phyloP scores from a whole-genome alignment of 1,140 invertebrate genomes.

The Solenopsis invicta region DNA sequence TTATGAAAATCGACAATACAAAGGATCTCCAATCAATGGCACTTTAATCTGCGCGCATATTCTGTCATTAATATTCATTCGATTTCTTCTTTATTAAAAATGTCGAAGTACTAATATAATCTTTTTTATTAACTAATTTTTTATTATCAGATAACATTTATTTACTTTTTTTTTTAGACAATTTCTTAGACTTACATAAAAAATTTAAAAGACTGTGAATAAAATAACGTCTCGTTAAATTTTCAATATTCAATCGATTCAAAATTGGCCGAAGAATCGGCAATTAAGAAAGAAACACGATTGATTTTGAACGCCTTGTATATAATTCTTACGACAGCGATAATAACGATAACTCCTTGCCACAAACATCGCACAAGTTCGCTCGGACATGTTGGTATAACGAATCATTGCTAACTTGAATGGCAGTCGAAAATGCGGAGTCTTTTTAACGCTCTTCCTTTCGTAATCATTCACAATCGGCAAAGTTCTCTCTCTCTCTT shows the following conservation, averaged over 20 bases:
- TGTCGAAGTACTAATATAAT: background rate
- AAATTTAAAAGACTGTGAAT: background rate
- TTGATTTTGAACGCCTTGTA: constrained; percentile 21
- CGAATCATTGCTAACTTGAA: constrained; percentile 68
- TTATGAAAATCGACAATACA: constrained; percentile 14
- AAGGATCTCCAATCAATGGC: background rate
- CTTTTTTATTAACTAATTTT: background rate
- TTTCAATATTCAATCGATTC: background rate
- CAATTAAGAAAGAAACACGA: constrained; percentile 1
- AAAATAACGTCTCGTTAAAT: constrained; percentile 3
- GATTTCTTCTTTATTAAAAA: background rate
- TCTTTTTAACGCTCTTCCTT: constrained; percentile 48
- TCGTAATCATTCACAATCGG: constrained; percentile 52
- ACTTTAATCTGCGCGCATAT: background rate
- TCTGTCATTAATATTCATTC: background rate
- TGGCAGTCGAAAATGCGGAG: constrained; percentile 74
- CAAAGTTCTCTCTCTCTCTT: constrained; percentile 58
- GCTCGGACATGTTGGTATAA: constrained; percentile 73
- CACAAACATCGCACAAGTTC: constrained; percentile 80
- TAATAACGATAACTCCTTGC: constrained; percentile 46
- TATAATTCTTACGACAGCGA: constrained; percentile 36
- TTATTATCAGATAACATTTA: background rate
- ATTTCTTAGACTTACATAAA: background rate
- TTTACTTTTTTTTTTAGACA: constrained; percentile 1
- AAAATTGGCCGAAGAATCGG: background rate